These are phyloP conservation scores for Sturnira hondurensis DNA, from an alignment of 2,113 vertebrate genomes.

Conservation along the genomic window DNA sequence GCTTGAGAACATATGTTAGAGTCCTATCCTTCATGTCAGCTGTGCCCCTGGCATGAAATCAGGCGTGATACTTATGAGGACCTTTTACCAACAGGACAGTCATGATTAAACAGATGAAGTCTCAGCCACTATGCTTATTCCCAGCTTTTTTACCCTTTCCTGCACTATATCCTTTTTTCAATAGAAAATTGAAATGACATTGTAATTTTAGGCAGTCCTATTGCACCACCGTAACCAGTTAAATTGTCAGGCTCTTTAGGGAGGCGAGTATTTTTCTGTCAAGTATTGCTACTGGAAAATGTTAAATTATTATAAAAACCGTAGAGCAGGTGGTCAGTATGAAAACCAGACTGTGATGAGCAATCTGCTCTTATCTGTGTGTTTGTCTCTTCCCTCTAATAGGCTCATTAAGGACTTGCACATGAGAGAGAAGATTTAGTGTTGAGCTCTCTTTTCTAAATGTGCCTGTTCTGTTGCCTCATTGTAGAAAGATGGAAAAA, in stretches of 20 bases:
- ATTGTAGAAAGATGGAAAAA: background rate
- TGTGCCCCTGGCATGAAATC: background rate
- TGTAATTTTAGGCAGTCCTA: background rate
- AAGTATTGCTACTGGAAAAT: background rate
- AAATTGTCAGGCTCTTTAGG: background rate
- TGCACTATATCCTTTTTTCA: background rate
- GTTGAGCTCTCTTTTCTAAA: background rate
- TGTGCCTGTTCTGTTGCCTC: background rate
- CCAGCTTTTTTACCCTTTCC: background rate
- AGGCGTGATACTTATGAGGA: background rate
- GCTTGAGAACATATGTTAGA: background rate
- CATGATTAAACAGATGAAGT: slow-evolving; percentile 18
- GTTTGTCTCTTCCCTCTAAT: slow-evolving; percentile 10
- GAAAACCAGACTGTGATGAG: background rate
- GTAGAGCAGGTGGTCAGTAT: background rate
- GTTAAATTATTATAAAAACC: slow-evolving; percentile 18
- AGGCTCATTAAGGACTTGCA: background rate
- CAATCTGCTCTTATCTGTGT: slow-evolving; percentile 33
- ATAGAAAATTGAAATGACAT: background rate
- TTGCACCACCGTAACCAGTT: background rate
- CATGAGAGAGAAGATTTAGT: background rate
- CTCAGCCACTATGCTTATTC: background rate
- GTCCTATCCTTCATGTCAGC: background rate
- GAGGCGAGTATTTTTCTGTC: background rate
- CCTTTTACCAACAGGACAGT: background rate